Evolutionary conservation across 2,113 vertebrate species (phyloP).

Genomic region (Cynocephalus volans): DNA sequence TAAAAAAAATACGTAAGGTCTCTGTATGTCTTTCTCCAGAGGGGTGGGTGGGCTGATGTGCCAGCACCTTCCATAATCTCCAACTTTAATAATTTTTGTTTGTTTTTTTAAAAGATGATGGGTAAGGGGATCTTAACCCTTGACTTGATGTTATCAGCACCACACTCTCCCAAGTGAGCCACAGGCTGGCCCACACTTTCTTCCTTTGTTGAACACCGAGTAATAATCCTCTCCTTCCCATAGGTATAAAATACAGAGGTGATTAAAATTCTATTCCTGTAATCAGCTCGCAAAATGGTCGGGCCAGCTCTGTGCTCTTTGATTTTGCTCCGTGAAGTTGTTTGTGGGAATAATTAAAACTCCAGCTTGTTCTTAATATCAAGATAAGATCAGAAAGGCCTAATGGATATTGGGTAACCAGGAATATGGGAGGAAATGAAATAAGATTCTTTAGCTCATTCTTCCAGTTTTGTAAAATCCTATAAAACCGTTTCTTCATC

Average conservation of each 20-base stretch:
- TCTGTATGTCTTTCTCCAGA: no score
- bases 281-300: not conserved
- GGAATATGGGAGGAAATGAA: not conserved
- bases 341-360: slow-evolving; percentile 7
- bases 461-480: not conserved
- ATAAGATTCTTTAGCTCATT: not conserved
- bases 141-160: no score
- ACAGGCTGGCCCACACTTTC: not conserved
- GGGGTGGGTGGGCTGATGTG: no score
- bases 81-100: no score
- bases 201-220: not conserved
- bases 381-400: not conserved
- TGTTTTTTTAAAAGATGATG: no score
- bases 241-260: not conserved
- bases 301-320: not conserved
- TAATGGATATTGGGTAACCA: not conserved
- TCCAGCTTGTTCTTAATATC: not conserved
- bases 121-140: no score
- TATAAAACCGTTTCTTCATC: not conserved
- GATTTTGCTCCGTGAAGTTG: slow-evolving; percentile 6
- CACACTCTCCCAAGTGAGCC: no score
- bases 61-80: no score
- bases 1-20: no score
- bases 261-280: not conserved
- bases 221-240: not conserved